Percentiles rank a stretch among this genome's conserved stretches.
These are phyloP conservation scores for Palythoa caribaeorum DNA, from an alignment of 92 coral and sea anemone species.

Conservation along the genomic window DNA sequence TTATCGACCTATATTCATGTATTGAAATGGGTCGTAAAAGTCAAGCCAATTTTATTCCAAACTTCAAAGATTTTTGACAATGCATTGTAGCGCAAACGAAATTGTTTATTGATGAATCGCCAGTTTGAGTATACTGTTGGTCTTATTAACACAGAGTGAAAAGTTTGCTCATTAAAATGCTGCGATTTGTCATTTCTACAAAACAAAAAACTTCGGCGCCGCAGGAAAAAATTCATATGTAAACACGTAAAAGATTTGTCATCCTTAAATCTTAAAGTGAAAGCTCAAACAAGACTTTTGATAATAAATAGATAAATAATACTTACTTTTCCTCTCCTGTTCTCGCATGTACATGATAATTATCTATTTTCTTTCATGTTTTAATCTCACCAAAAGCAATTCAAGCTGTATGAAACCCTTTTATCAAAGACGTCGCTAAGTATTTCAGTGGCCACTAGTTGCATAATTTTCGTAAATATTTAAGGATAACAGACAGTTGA, in stretches of 20 bases:
- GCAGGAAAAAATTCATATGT: conserved; percentile 1
- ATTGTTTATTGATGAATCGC: neutral
- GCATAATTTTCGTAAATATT: neutral
- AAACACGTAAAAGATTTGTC: neutral
- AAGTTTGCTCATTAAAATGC: neutral
- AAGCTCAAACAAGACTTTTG: neutral
- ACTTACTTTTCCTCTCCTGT: neutral
- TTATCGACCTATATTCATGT: neutral
- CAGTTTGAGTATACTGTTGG: neutral
- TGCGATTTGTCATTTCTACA: conserved; percentile 1
- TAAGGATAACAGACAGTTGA: neutral
- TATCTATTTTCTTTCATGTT: neutral
- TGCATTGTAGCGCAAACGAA: conserved; percentile 1
- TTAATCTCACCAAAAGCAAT: conserved; percentile 8
- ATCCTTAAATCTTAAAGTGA: neutral
- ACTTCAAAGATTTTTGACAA: neutral
- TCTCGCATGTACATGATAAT: neutral
- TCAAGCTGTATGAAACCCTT: neutral
- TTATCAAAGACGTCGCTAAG: neutral
- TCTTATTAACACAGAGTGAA: neutral
- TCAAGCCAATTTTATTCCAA: neutral
- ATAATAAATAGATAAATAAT: neutral
- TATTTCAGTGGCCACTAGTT: neutral
- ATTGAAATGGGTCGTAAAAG: neutral
- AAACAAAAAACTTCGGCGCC: neutral